Base-by-base conservation (phyloP, 2,888 invertebrate species). In the Polyommatus iphigenia region DNA sequence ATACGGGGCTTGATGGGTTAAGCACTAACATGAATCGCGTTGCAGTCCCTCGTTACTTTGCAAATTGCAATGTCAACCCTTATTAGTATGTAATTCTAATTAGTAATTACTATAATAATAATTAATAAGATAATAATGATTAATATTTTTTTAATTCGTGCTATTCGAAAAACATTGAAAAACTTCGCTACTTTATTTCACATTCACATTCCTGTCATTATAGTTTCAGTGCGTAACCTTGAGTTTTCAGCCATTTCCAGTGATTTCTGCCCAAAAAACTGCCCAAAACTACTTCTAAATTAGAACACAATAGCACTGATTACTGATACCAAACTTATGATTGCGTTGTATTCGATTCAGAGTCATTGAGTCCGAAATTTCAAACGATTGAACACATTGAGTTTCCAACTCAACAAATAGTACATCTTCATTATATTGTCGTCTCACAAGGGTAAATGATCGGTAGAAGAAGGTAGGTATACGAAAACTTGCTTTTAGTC, bases 351-450 rank as follows among this genome's bases (percentile, higher is more conserved):
- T 78, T 78, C 71, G 71, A 82, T 80, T 79, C 78, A 80, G 81
- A 82, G 78, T 80, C 83, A 84, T 81, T 83, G 83, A 85, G 82
- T 82, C 85, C 83, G 84, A 85, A 83, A 87, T 87, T 86, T 87
- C 85, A 80, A 86, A 83, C 81, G 85, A 87, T 83, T 88, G 83
- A 86, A 79, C 86, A 86, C 85, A 85, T 81, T 81, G 82, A 80
- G 84, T 89, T 91, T 90, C 88, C 88, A 87, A 87, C 85, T 85
- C 85, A 85, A 80, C 85, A 85, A 86, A 86, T 87, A 86, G 85
- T 84, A 85, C 80, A 85, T 83, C 80, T 81, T 81, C 79, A 77
- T 80, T 80, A 80, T 82, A 24, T 24, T 24, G 81, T 80, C 81
- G 79, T 82, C 83, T 81, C 81, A 85, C 54, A 5, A 5, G 54